These are phyloP conservation scores for Phycodurus eques DNA, from an alignment of 2,113 vertebrate genomes.

Conservation along the genomic window DNA sequence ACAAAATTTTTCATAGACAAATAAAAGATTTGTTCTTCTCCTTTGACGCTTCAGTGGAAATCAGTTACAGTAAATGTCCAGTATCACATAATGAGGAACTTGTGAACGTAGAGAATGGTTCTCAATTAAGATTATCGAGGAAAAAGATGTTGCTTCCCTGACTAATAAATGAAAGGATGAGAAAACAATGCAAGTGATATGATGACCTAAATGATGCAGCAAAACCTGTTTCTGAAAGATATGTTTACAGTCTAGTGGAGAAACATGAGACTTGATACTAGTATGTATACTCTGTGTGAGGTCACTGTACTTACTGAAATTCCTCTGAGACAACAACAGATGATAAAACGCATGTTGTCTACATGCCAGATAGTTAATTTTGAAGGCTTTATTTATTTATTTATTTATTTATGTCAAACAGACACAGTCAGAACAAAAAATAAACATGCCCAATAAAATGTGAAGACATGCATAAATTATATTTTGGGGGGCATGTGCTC, in stretches of 20 bases:
- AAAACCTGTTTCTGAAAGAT: constrained; percentile 53
- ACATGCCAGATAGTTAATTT: not conserved
- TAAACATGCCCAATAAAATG: not conserved
- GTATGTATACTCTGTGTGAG: not conserved
- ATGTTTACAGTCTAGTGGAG: constrained; percentile 36
- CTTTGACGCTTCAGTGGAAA: too few species aligned
- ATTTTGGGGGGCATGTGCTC: too few species aligned
- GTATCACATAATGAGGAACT: not conserved
- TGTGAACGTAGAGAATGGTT: not conserved
- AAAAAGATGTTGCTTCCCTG: not conserved
- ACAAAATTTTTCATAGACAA: too few species aligned
- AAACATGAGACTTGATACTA: constrained; percentile 18
- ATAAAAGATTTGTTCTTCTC: too few species aligned
- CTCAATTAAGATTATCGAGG: too few species aligned
- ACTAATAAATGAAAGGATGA: not conserved
- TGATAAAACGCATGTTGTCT: not conserved
- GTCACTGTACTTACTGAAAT: constrained; percentile 1
- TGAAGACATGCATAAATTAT: too few species aligned
- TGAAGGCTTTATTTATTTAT: not conserved
- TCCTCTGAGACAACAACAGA: constrained; percentile 4
- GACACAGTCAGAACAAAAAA: not conserved
- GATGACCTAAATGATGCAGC: constrained; percentile 31
- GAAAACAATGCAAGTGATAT: not conserved
- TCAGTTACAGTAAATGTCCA: too few species aligned
- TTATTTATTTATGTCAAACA: not conserved